phyloP scores from a whole-genome alignment of 2,888 invertebrate genomes.

The Halictus ligatus region DNA sequence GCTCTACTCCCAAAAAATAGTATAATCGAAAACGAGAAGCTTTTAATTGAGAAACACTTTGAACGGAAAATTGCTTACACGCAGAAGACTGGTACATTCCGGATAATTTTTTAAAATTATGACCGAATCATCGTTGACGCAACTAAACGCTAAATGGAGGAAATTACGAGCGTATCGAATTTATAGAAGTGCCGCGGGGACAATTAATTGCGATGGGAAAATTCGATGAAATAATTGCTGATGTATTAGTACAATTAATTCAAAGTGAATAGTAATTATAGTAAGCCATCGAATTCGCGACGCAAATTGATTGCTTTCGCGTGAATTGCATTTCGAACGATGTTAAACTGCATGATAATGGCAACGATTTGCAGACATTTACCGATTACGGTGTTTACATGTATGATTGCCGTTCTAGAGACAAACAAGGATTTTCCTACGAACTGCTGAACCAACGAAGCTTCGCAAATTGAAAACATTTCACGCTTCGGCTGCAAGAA shows the following conservation, averaged over 20 bases:
- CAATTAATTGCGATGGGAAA: not conserved
- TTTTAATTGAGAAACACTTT: too few species aligned
- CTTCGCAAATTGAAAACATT: not conserved
- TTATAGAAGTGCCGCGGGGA: not conserved
- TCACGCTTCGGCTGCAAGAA: not conserved
- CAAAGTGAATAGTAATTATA: not conserved
- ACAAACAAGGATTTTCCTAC: not conserved
- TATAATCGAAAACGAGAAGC: too few species aligned
- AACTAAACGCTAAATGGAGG: not conserved
- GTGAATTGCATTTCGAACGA: not conserved
- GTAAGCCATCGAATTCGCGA: too few species aligned
- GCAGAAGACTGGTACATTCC: too few species aligned
- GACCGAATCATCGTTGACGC: not conserved
- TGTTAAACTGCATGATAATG: not conserved
- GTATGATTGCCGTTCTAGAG: not conserved
- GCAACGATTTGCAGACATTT: not conserved
- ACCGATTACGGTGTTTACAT: not conserved
- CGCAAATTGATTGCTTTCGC: not conserved
- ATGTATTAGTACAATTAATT: not conserved
- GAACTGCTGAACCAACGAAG: not conserved
- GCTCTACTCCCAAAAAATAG: too few species aligned
- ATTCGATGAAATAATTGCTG: not conserved
- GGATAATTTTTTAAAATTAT: not conserved
- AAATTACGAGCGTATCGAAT: not conserved
- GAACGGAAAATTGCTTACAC: not conserved